Evolutionary conservation across 2,797 vertebrate species (phyloP), one percentile per base, ranked within the genome.

Genomic region (Hyperoplus lanceolatus): DNA sequence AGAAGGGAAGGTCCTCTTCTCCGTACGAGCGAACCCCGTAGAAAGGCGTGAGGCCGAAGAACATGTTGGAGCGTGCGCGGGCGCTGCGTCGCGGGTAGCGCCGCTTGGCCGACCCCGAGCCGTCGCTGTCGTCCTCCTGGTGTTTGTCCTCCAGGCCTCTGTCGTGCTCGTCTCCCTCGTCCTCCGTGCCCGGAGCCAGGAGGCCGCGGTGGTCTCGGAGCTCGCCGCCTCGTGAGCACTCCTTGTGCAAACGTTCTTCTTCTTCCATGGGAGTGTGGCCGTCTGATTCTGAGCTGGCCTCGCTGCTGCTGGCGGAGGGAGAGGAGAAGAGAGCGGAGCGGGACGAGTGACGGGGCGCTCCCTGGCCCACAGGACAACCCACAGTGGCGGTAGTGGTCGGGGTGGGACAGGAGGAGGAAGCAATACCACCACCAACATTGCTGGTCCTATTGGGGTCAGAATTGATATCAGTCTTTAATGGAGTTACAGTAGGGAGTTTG

Each of bases 61-160:
- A 99, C 97, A 99, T 99, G 86, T 99, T 99, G n/a, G 98, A 98
- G n/a, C 98, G 96, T 0, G 98, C 98, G 0, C 98, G 95, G 10
- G 98, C 98, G 7, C 98, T 99, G 70, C 98, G 97, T 2, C 98
- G 96, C 1, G 98, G 98, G 60, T 99, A 99, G 10, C 98, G 95
- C 5, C 98, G 96, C 90, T 99, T 99, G 75, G 97, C 98, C 0
- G 98, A 97, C 39, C 97, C 94, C 0, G 95, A 95, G 4, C 96
- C 94, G 2, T 96, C 96, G 0, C 95, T 96, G 89, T 96, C 95
- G 1, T 99, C 98, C 69, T 99, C 97, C 7, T 96, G 96, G 64
- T 96, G 91, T 78, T 98, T 98, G 15, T 95, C 87, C 77, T 95
- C 97, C 86, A 94, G 94, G 21, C 89, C 84, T 53, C 93, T 90